Percentiles rank a stretch among this genome's conserved stretches.
Conservation (phyloP, 2,113 vertebrate genomes). For the Pleuronectes platessa region DNA sequence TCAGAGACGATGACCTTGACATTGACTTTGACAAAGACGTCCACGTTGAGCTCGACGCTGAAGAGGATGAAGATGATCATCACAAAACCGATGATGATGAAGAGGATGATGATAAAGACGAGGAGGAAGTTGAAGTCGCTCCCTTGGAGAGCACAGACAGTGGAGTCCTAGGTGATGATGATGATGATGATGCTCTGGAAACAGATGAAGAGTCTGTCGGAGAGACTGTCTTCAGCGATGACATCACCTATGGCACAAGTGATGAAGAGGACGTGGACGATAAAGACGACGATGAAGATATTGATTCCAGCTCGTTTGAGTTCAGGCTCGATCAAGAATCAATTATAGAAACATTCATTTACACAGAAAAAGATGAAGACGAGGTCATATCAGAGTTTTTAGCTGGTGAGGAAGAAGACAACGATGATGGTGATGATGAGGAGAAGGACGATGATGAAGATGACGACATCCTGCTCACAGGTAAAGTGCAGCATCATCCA, state of each 20-base stretch:
- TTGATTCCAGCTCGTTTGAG: conserved; percentile 43
- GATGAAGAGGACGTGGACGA: neutral
- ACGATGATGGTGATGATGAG: conserved; percentile 15
- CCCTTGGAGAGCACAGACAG: neutral
- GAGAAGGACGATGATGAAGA: conserved; percentile 21
- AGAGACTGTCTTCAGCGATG: neutral
- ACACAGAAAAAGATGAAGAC: conserved; percentile 21
- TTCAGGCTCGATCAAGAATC: conserved; percentile 25
- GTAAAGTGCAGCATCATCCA: conserved; percentile 27
- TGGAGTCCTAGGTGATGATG: neutral
- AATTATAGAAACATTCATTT: neutral
- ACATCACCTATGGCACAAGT: neutral
- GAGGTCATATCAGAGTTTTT: conserved; percentile 7
- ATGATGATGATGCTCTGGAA: neutral
- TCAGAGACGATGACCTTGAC: conserved; percentile 23
- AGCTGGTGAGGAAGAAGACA: neutral
- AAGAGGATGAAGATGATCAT: conserved; percentile 5
- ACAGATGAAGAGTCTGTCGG: neutral
- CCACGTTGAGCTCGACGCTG: neutral
- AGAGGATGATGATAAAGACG: conserved; percentile 16
- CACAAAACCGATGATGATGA: conserved; percentile 15
- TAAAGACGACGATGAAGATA: conserved; percentile 27
- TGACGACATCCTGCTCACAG: conserved; percentile 38
- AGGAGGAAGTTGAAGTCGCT: neutral
- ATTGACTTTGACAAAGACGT: conserved; percentile 17